Evolutionary conservation across 1,140 invertebrate species (phyloP), one percentile per base, ranked within the genome.

Genomic region (Drosophila ogumai): DNA sequence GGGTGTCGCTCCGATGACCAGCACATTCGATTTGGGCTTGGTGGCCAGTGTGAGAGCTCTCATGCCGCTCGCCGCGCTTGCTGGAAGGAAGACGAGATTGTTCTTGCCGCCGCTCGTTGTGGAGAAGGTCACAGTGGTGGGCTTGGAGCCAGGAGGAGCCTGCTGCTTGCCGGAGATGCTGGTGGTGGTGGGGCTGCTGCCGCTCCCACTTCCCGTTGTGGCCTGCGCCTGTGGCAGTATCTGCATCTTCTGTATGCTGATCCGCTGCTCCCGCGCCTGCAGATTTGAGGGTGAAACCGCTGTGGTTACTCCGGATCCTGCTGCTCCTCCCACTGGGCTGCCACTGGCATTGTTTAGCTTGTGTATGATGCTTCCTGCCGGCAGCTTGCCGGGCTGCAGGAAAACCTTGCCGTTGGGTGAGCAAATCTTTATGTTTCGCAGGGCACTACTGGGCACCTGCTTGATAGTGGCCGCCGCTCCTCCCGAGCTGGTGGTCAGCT

Each of bases 171-270:
- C n/a, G 47, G 60, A 10, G 19, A 50, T 64, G 46, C 31, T 66
- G 12, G 46, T 64, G 15, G 46, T 64, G 15, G 15, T 40, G 38
- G 19, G 6, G 38, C 58, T 50, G 22, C 44, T 65, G 47, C 47
- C n/a, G 15, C 9, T 43, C n/a, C 31, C 66, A 19, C 44, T 64
- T 6, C 13, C 65, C 1, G 34, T 34, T 3, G 34, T 34, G 13
- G 22, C 36, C 47, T 38, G 22, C 3, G 47, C 22, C 22, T 63
- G 66, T 10, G 60, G 64, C 17, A 92, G 47, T 41, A 92, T 77
- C 56, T 92, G 91, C 76, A 92, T 90, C 55, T 92, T 92, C 31
- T 92, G 91, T 86, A 92, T 86, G 31, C 84, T 90, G 9, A 92
- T 85, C 6, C 88, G 31, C 3, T 86, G 65, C 34, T 91, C 66